These are phyloP conservation scores for Leptinotarsa haldemani DNA, from an alignment of 2,888 invertebrate species.

Conservation along the genomic window DNA sequence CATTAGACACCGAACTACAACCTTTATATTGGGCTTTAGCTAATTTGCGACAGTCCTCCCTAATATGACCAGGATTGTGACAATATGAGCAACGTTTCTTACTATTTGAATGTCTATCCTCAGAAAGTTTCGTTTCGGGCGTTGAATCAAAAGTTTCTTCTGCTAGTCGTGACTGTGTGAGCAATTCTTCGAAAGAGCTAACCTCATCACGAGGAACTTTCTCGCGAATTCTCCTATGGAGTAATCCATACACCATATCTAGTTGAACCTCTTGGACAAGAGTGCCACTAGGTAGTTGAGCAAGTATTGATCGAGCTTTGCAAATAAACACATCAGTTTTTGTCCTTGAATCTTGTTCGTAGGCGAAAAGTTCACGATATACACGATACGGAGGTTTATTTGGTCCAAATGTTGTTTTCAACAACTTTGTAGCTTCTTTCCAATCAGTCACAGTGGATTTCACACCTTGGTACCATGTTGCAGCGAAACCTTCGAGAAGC, in stretches of 20 bases:
- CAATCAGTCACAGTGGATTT: slow-evolving; percentile 20
- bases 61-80: slow-evolving; percentile 8
- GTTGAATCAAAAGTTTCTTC: slow-evolving; percentile 8
- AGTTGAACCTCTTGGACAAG: slow-evolving; percentile 29
- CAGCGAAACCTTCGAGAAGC: slow-evolving; percentile 40
- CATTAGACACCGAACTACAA: not conserved
- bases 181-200: slow-evolving; percentile 1
- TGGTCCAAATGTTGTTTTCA: slow-evolving; percentile 19
- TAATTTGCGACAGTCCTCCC: not conserved
- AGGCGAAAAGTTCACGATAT: slow-evolving; percentile 33
- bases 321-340: slow-evolving; percentile 27
- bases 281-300: slow-evolving; percentile 22
- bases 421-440: too few species aligned
- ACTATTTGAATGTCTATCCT: not conserved
- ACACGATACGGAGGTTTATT: slow-evolving; percentile 29
- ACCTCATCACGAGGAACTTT: slow-evolving; percentile 27
- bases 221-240: slow-evolving; percentile 28
- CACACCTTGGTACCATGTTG: slow-evolving; percentile 42
- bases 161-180: not conserved
- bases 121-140: not conserved
- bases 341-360: slow-evolving; percentile 29
- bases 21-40: not conserved
- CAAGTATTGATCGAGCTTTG: slow-evolving; percentile 18
- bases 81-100: not conserved
- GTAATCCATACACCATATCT: slow-evolving; percentile 38